Evolutionary conservation across 2,113 vertebrate genomes (phyloP).

Genomic region (Leuciscus idus): DNA sequence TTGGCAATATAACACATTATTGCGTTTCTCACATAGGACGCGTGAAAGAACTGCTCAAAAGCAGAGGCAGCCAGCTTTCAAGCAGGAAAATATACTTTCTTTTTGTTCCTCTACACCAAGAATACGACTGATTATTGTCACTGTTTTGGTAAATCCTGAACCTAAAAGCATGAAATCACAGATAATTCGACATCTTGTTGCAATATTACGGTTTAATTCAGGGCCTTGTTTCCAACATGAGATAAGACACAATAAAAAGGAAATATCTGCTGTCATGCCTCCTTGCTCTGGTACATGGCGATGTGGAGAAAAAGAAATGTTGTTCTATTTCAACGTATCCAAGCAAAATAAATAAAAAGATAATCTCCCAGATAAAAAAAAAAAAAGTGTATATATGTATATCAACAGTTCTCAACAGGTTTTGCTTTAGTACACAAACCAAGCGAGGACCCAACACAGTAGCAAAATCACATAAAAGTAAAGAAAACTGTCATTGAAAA

Average conservation of each 20-base stretch:
- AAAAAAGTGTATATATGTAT: too few species aligned
- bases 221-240: conserved; percentile 40
- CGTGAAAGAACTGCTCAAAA: conserved; percentile 32
- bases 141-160: conserved; percentile 39
- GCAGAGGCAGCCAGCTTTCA: neutral
- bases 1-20: conserved; percentile 77
- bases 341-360: neutral
- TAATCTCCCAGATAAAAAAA: neutral
- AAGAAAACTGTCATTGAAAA: neutral
- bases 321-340: conserved; percentile 1
- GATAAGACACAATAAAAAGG: conserved; percentile 51
- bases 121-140: conserved; percentile 42
- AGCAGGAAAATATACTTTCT: conserved; percentile 22
- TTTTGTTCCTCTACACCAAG: conserved; percentile 25
- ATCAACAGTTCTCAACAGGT: neutral
- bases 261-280: conserved; percentile 42
- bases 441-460: neutral
- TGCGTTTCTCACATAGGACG: conserved; percentile 67
- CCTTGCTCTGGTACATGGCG: neutral
- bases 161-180: conserved; percentile 34
- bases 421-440: neutral
- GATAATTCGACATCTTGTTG: conserved; percentile 47
- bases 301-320: neutral
- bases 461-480: neutral
- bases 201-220: conserved; percentile 50